phyloP scores from a whole-genome alignment of 2,888 invertebrate species.

The Lithophane socia region DNA sequence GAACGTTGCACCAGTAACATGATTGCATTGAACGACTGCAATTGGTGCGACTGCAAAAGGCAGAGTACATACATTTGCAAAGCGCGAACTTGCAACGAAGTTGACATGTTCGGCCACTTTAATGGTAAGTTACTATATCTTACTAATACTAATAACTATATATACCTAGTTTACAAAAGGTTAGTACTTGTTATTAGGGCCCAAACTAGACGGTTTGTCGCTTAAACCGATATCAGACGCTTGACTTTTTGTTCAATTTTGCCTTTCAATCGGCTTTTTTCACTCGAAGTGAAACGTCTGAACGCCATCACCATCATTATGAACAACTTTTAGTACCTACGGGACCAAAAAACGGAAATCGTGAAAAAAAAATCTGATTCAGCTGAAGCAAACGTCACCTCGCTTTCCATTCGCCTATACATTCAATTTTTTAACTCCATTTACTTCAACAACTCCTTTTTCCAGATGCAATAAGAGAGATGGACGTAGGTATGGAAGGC shows the following conservation, averaged over 20 bases:
- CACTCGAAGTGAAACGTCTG: neutral
- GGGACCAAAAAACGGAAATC: no score
- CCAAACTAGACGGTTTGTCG: neutral
- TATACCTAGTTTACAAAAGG: neutral
- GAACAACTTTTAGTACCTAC: no score
- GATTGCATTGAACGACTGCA: conserved; percentile 82
- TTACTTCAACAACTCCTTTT: conserved; percentile 5
- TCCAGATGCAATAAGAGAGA: conserved; percentile 80
- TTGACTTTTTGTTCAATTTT: neutral
- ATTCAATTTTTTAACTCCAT: neutral
- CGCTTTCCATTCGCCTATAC: neutral
- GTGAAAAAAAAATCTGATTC: no score
- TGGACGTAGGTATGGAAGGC: conserved; percentile 85
- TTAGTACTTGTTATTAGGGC: neutral
- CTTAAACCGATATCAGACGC: neutral
- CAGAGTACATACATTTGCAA: conserved; percentile 72
- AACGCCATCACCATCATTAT: neutral
- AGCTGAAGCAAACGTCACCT: no score
- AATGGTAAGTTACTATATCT: conserved; percentile 73
- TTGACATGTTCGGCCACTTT: conserved; percentile 86
- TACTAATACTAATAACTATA: neutral
- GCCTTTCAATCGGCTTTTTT: neutral
- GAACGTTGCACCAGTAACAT: conserved; percentile 70
- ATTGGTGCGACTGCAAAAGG: conserved; percentile 80
- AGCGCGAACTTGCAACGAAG: conserved; percentile 74